These are phyloP conservation scores for Tetragonula clypearis DNA, from an alignment of 1,140 invertebrate species.

Conservation along the genomic window DNA sequence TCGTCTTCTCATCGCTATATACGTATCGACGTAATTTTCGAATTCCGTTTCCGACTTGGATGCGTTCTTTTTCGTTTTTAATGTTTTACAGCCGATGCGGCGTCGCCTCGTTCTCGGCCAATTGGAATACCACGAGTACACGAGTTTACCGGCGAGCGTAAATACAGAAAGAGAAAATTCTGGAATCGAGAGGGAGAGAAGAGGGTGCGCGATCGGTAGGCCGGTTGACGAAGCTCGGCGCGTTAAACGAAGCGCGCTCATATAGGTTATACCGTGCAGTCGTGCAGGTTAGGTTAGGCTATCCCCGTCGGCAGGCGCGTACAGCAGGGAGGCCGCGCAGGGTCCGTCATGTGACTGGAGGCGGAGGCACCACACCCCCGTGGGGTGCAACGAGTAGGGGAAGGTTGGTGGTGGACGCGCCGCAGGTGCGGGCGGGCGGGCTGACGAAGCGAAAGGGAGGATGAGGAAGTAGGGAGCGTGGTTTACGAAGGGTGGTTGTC, in stretches of 20 bases:
- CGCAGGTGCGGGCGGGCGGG: constrained; percentile 56
- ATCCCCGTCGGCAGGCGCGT: constrained; percentile 50
- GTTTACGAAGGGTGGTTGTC: constrained; percentile 42
- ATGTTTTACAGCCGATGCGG: neutral
- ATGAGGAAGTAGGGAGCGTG: constrained; percentile 51
- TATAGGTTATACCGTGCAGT: constrained; percentile 31
- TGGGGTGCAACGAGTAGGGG: constrained; percentile 60
- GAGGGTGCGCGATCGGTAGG: constrained; percentile 24
- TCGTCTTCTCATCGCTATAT: neutral
- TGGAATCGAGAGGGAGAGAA: neutral
- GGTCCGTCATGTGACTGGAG: constrained; percentile 76
- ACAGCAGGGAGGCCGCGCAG: constrained; percentile 68
- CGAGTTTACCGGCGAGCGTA: neutral
- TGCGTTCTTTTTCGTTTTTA: too few relatives aligned
- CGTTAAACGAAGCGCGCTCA: constrained; percentile 41
- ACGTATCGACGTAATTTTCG: too few relatives aligned
- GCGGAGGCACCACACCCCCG: constrained; percentile 79
- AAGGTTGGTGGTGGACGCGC: constrained; percentile 59
- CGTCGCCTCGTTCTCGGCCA: neutral
- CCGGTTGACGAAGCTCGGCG: neutral
- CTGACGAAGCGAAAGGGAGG: constrained; percentile 47
- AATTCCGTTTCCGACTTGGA: neutral
- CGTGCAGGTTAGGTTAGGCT: constrained; percentile 51
- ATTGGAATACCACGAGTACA: neutral
- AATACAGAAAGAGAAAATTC: neutral